Evolutionary conservation across 2,113 vertebrate species (phyloP).

Genomic region (Dolichotis patagonum): DNA sequence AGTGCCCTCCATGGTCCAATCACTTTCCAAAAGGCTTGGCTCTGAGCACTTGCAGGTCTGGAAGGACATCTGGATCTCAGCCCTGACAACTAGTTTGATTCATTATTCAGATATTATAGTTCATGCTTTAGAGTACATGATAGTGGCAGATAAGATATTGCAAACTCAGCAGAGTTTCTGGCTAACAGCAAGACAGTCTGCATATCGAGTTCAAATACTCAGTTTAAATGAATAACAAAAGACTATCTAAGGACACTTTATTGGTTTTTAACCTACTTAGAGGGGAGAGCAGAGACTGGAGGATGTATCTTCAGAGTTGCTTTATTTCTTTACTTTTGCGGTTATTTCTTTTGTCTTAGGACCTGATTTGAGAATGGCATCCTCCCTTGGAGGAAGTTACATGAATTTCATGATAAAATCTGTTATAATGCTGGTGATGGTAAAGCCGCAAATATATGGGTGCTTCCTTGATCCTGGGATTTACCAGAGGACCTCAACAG

Average conservation of each 20-base stretch:
- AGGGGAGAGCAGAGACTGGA: not conserved
- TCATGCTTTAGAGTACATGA: not conserved
- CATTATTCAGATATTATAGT: slow-evolving; percentile 29
- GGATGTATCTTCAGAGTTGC: not conserved
- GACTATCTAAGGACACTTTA: not conserved
- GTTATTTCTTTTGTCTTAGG: slow-evolving; percentile 37
- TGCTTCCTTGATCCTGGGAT: slow-evolving; percentile 52
- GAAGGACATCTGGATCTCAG: not conserved
- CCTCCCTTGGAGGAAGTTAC: not conserved
- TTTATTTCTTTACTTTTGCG: slow-evolving; percentile 25
- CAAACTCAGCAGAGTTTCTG: not conserved
- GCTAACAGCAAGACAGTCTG: not conserved
- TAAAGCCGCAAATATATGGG: slow-evolving; percentile 47
- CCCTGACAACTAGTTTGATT: not conserved
- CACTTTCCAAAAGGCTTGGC: not conserved
- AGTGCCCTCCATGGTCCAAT: not conserved
- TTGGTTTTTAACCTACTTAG: not conserved
- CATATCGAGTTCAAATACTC: not conserved
- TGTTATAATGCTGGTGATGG: not conserved
- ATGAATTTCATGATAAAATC: slow-evolving; percentile 24
- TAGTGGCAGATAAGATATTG: slow-evolving; percentile 17
- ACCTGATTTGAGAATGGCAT: not conserved
- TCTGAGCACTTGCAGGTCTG: not conserved
- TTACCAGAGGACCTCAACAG: slow-evolving; percentile 53
- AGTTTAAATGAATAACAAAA: slow-evolving; percentile 4